Percentiles rank a stretch among this genome's conserved stretches.
Evolutionary conservation across 1,140 invertebrate species (phyloP).

Genomic region (Trissolcus basalis): DNA sequence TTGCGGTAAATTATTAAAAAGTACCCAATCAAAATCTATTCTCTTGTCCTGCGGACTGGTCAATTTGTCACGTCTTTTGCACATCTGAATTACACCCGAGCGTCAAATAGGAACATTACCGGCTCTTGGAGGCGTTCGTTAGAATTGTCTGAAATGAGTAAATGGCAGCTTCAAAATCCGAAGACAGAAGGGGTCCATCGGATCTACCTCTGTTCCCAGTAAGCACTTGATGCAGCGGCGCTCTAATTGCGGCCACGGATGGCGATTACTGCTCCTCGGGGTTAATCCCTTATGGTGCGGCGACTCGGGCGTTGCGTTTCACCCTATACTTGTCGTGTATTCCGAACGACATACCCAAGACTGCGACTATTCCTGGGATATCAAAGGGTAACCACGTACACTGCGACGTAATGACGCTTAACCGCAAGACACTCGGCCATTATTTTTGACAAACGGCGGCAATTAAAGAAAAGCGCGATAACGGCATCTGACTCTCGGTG

Average conservation of each 20-base stretch:
- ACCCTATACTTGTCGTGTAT: conserved; percentile 35
- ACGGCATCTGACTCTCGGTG: conserved; percentile 44
- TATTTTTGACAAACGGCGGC: conserved; percentile 69
- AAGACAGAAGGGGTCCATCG: conserved; percentile 34
- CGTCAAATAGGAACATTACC: conserved; percentile 34
- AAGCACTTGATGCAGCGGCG: conserved; percentile 72
- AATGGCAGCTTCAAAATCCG: conserved; percentile 5
- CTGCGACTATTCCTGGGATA: conserved; percentile 57
- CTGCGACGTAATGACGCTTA: conserved; percentile 51
- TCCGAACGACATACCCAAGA: conserved; percentile 35
- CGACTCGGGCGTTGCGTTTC: conserved; percentile 31
- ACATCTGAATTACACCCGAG: conserved; percentile 32
- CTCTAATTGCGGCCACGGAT: conserved; percentile 75
- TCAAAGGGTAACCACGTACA: conserved; percentile 66
- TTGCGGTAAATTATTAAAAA: too few relatives aligned
- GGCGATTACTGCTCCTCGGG: conserved; percentile 71
- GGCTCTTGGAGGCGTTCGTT: conserved; percentile 66
- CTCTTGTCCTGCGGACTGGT: too few relatives aligned
- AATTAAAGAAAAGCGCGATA: conserved; percentile 70
- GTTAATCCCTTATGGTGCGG: conserved; percentile 71
- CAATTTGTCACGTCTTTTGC: too few relatives aligned
- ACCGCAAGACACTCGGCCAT: conserved; percentile 69
- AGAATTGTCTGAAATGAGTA: conserved; percentile 58
- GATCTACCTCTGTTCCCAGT: conserved; percentile 49
- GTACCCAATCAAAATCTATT: too few relatives aligned